Percentiles rank a stretch among this genome's conserved stretches.
These are phyloP conservation scores for Erythrolamprus reginae DNA, from an alignment of 2,113 vertebrate genomes.

Conservation along the genomic window DNA sequence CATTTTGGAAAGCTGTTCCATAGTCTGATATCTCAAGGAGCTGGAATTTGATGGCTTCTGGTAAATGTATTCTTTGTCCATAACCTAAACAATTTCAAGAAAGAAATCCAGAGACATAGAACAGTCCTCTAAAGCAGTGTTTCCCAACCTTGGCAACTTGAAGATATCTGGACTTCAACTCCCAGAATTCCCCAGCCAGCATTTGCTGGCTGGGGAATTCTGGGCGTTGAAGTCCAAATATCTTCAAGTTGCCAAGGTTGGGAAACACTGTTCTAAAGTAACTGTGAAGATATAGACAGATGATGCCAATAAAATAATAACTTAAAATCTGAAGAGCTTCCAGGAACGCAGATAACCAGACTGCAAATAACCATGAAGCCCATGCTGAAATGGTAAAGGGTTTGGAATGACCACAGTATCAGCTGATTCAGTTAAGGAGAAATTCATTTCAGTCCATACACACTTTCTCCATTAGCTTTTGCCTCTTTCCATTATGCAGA, in stretches of 20 bases:
- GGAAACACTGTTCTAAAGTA: too few relatives aligned
- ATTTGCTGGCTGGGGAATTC: too few relatives aligned
- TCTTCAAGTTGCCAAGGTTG: too few relatives aligned
- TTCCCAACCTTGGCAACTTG: too few relatives aligned
- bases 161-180: too few relatives aligned
- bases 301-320: neutral
- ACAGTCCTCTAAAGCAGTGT: too few relatives aligned
- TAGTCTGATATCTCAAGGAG: conserved; percentile 12
- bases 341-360: conserved; percentile 6
- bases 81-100: conserved; percentile 14
- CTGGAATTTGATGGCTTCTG: conserved; percentile 5
- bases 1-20: conserved; percentile 27
- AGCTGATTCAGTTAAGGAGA: neutral
- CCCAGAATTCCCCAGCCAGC: too few relatives aligned
- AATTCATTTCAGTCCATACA: neutral
- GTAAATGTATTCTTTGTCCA: conserved; percentile 4
- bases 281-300: neutral
- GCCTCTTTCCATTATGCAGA: neutral
- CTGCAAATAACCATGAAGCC: neutral
- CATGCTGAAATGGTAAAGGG: neutral
- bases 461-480: neutral
- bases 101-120: neutral
- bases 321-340: conserved; percentile 1
- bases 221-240: too few relatives aligned
- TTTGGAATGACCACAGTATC: neutral